phyloP scores from a whole-genome alignment of 2,888 invertebrate genomes.

The Synergus laeviventris region DNA sequence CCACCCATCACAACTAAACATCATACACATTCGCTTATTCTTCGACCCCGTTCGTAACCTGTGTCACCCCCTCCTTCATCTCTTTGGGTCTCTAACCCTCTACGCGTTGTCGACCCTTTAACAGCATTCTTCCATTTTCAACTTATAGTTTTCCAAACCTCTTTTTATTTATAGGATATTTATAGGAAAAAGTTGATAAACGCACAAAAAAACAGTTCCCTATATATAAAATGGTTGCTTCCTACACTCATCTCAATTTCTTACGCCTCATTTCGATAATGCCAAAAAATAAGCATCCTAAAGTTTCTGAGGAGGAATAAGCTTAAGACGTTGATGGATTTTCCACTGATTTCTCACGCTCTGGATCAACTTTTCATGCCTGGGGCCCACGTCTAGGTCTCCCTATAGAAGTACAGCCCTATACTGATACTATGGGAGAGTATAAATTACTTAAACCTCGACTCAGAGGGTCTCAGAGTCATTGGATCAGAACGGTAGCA shows the following conservation, averaged over 20 bases:
- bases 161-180: too few species aligned
- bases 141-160: too few species aligned
- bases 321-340: slow-evolving; percentile 4
- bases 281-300: not conserved
- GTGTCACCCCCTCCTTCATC: slow-evolving; percentile 39
- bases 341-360: slow-evolving; percentile 3
- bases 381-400: not conserved
- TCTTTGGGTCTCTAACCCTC: not conserved
- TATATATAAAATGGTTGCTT: not conserved
- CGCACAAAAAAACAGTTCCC: not conserved
- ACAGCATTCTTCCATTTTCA: too few species aligned
- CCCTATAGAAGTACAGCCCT: too few species aligned
- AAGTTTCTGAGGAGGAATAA: not conserved
- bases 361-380: not conserved
- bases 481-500: slow-evolving; percentile 6
- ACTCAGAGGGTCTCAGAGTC: not conserved
- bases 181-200: too few species aligned
- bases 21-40: slow-evolving; percentile 64
- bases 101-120: not conserved
- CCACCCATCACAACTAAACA: slow-evolving; percentile 72
- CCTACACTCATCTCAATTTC: not conserved
- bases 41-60: slow-evolving; percentile 37
- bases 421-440: not conserved
- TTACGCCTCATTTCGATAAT: not conserved
- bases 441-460: not conserved